Evolutionary conservation across 2,888 invertebrate species (phyloP), one percentile per base, ranked within the genome.

Genomic region (Leistus spinibarbis): DNA sequence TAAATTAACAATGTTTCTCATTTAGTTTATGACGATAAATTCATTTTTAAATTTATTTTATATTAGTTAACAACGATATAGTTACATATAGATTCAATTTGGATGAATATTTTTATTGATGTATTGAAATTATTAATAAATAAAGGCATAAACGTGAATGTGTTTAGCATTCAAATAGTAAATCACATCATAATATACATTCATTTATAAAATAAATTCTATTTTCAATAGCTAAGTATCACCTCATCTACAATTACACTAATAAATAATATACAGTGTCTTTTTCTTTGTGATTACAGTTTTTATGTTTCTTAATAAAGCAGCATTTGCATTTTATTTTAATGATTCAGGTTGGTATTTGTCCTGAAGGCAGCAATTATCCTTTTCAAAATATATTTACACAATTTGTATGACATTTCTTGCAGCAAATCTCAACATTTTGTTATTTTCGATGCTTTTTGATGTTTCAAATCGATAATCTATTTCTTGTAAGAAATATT

Each of bases 331-430:
- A 20, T 64, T 22, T 24, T 40, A n/a, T 63, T 70, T 24, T 56
- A 20, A 10, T 66, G 24, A 20, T 72, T 72, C 54, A 62, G 60
- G 24, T 66, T 24, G 5, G 23, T 64, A 24, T 10, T 22, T 10
- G 17, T 54, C 72, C 72, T 72, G 72, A 72, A 72, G 65, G 72
- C 72, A 72, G 66, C 72, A 57, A 7, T 65, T 65, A 27, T 60
- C 17, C 20, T 60, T 20, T 57, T 16, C 0, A 54, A 2, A 54
- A 17, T 60, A 19, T 60, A 19, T 56, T 60, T 60, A 64, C 23
- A 72, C 40, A 57, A 62, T 72, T 64, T 70, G 40, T 70, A 70
- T 63, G 65, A 64, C 54, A 24, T 60, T 62, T 69, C 56, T 56
- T 64, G 63, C 63, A 56, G 64, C 40, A 71, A 71, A 64, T 71